Evolutionary conservation across 2,113 vertebrate genomes (phyloP).

Genomic region (Eptesicus fuscus): DNA sequence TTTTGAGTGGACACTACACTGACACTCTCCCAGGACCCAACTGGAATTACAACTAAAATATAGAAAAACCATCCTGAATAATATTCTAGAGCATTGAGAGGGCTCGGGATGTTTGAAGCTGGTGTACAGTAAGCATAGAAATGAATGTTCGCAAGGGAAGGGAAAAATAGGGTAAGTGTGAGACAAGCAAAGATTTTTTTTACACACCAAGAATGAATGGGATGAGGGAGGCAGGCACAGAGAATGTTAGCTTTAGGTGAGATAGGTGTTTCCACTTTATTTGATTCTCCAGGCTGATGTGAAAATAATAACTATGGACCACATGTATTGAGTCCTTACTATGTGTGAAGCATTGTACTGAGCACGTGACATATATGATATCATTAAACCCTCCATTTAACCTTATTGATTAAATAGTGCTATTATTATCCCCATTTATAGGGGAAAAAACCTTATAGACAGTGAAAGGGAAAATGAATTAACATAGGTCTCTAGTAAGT

Average conservation of each 20-base stretch:
- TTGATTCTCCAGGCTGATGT: background rate
- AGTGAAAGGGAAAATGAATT: background rate
- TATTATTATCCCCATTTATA: background rate
- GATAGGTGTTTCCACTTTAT: background rate
- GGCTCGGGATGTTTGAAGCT: background rate
- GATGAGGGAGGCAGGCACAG: background rate
- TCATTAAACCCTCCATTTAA: background rate
- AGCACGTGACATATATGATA: background rate
- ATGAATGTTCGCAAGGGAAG: background rate
- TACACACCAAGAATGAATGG: background rate
- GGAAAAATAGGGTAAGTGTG: no score
- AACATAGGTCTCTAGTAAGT: background rate
- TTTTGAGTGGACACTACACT: no score
- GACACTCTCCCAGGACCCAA: no score
- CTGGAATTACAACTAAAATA: no score
- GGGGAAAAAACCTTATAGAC: background rate
- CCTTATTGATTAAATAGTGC: background rate
- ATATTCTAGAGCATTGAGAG: background rate
- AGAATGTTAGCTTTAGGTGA: background rate
- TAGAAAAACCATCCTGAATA: background rate
- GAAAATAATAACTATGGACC: background rate
- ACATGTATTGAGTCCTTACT: background rate
- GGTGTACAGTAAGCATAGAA: background rate
- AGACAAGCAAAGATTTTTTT: background rate
- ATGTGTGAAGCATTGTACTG: background rate